Conservation (phyloP, 1,140 invertebrate species). For the Tachypleus tridentatus region DNA sequence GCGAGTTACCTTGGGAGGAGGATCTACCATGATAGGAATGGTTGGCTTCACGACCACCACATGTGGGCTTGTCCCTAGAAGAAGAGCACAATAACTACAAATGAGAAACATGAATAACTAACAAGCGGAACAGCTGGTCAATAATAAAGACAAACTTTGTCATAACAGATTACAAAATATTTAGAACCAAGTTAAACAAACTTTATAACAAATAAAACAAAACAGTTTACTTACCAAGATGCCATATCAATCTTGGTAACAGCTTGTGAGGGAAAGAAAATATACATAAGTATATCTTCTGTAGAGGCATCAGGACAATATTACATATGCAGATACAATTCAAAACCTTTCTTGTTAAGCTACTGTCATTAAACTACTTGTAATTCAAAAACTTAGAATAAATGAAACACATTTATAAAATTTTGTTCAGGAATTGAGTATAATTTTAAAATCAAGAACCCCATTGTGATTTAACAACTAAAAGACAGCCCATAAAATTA, state of each 20-base stretch:
- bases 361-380: too few species aligned
- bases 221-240: conserved; percentile 18
- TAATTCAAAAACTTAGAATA: too few species aligned
- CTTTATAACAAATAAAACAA: not conserved
- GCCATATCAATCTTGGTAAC: too few species aligned
- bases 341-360: too few species aligned
- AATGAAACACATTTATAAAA: too few species aligned
- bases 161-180: not conserved
- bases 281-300: too few species aligned
- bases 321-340: too few species aligned
- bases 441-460: too few species aligned
- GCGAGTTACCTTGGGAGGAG: conserved; percentile 15
- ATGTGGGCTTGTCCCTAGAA: conserved; percentile 14
- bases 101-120: conserved; percentile 10
- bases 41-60: conserved; percentile 26
- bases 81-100: not conserved
- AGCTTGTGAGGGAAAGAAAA: too few species aligned
- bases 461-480: too few species aligned
- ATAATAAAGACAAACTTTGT: conserved; percentile 7
- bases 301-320: too few species aligned
- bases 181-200: not conserved
- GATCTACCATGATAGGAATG: conserved; percentile 22
- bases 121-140: conserved; percentile 10
- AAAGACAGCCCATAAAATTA: conserved; percentile 25
- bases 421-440: too few species aligned